Percentiles rank a stretch among this genome's conserved stretches.
phyloP scores from a whole-genome alignment of 1,140 invertebrate genomes.

The Amyelois transitella region DNA sequence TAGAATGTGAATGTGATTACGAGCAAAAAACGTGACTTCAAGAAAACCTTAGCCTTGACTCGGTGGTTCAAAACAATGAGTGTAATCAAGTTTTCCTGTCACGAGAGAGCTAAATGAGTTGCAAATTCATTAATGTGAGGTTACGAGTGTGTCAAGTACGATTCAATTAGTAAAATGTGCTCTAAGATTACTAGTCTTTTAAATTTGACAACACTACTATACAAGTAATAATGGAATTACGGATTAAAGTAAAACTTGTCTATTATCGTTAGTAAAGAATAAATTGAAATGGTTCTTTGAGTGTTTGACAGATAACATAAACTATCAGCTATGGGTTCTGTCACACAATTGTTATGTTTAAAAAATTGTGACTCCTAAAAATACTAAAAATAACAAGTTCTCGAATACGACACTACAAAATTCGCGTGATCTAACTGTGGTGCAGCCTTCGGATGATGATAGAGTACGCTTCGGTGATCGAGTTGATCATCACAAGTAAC shows the following conservation, averaged over 20 bases:
- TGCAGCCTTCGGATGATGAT: not conserved
- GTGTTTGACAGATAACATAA: no score
- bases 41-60: not conserved
- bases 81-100: constrained; percentile 3
- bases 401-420: not conserved
- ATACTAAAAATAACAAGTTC: not conserved
- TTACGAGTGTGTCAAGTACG: not conserved
- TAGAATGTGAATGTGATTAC: no score
- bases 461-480: not conserved
- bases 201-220: no score
- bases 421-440: not conserved
- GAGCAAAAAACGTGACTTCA: not conserved
- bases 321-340: no score
- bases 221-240: no score
- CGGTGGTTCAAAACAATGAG: not conserved
- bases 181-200: no score
- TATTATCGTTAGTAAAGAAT: no score
- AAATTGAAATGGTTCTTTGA: no score
- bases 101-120: constrained; percentile 3
- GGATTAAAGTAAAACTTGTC: no score
- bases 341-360: no score
- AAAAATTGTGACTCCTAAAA: no score
- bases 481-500: not conserved
- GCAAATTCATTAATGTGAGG: constrained; percentile 3
- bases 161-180: no score